Evolutionary conservation across 2,888 invertebrate genomes (phyloP), one percentile per base, ranked within the genome.

Genomic region (Adelphocoris suturalis): DNA sequence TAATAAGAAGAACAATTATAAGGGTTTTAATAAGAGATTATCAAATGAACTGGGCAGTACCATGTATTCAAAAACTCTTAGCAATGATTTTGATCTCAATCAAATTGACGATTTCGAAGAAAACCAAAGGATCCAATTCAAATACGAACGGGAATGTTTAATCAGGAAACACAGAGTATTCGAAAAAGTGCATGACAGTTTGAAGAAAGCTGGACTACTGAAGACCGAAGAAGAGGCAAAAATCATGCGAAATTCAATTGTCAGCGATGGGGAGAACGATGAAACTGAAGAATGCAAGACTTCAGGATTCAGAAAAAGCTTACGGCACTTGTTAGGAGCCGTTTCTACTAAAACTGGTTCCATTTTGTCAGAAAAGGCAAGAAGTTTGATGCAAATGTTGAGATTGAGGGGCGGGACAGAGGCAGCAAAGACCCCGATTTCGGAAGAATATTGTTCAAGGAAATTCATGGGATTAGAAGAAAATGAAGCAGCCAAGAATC

Each of bases 41-140:
- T 19, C 61, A 9, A 7, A 28, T 16, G 12, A n/a, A 0, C 37
- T n/a, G 28, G 16, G 1, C n/a, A 28, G 46, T 14, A 0, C 28
- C 5, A 16, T 16, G 37, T 27, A 27, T 4, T 9, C 76, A 23
- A 81, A n/a, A 47, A 16, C 81, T 3, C 19, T 19, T 7, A 19
- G 19, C 19, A 19, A n/a, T 9, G 95, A 96, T 0, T 96, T 95
- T 92, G 95, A 95, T 92, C 96, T 96, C 0, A 95, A 95, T 92
- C 94, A 94, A 19, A 95, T 96, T 92, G 94, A 95, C 90, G 95
- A 96, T 93, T 93, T 95, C 14, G 97, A 97, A 92, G 97, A 97
- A 92, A 95, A 96, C 19, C 95, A 97, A 92, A 94, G 97, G 3
- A 93, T 96, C 82, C 95, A 95, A 91, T 93, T 94, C 90, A 93